These are phyloP conservation scores for Yponomeuta sedellus DNA, from an alignment of 2,888 invertebrate genomes.

Conservation along the genomic window DNA sequence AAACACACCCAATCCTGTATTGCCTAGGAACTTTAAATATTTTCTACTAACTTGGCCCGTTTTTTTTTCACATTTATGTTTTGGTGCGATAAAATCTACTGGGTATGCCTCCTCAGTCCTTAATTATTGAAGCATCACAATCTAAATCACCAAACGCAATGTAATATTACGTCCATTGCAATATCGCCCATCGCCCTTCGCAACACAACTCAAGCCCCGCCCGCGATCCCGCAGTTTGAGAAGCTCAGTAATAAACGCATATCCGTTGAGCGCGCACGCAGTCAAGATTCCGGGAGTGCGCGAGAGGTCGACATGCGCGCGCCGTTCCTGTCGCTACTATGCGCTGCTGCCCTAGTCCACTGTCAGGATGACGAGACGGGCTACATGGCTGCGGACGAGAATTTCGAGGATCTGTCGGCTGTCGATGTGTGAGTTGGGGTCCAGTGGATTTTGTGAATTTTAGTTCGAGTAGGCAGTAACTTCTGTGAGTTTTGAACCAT, in stretches of 20 bases:
- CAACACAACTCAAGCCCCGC: neutral
- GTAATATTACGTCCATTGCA: neutral
- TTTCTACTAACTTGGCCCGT: too few species aligned
- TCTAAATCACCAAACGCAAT: neutral
- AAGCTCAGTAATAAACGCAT: slow-evolving; percentile 56
- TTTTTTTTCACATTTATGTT: too few species aligned
- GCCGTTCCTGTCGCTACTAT: slow-evolving; percentile 44
- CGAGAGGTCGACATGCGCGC: slow-evolving; percentile 48
- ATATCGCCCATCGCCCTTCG: neutral
- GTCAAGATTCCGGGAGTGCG: slow-evolving; percentile 35
- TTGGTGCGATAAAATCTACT: too few species aligned
- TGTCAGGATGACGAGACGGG: slow-evolving; percentile 50
- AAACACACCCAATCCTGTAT: too few species aligned
- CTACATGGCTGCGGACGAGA: slow-evolving; percentile 58
- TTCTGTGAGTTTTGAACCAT: too few species aligned
- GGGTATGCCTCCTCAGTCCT: neutral
- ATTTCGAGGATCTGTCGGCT: slow-evolving; percentile 47
- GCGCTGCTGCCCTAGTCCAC: slow-evolving; percentile 51
- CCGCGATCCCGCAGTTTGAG: slow-evolving; percentile 42
- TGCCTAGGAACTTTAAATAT: too few species aligned
- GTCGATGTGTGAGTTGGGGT: slow-evolving; percentile 59
- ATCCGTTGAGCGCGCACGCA: slow-evolving; percentile 44
- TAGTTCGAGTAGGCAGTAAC: neutral
- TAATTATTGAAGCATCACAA: neutral
- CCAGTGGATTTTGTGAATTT: slow-evolving; percentile 7